Percentiles rank a stretch among this genome's conserved stretches.
Conservation (phyloP, 1,140 invertebrate genomes). For the Cephus cinctus region DNA sequence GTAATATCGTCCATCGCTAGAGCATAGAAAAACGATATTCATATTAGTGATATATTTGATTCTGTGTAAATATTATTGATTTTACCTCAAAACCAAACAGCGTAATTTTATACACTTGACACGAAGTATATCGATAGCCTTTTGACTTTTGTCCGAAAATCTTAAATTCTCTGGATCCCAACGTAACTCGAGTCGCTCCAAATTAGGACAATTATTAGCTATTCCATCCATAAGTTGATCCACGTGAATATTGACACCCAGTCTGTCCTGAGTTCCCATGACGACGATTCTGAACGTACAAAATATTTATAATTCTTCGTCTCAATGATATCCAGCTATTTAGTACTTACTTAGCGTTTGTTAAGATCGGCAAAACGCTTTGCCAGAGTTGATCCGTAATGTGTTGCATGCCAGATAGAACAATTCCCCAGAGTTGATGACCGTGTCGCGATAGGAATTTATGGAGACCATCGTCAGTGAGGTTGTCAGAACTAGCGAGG, state of each 20-base stretch:
- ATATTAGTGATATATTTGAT: no score
- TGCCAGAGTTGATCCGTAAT: constrained; percentile 97
- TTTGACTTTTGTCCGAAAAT: constrained; percentile 99
- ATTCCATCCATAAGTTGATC: constrained; percentile 98
- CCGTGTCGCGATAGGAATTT: constrained; percentile 90
- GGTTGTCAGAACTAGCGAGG: constrained; percentile 91
- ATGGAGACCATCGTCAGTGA: constrained; percentile 88
- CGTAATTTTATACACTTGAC: constrained; percentile 85
- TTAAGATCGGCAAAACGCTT: constrained; percentile 83
- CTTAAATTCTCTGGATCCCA: constrained; percentile 99
- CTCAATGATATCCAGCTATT: neutral
- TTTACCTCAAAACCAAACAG: constrained; percentile 80
- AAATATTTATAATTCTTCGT: neutral
- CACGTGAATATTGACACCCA: constrained; percentile 94
- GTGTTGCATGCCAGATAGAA: constrained; percentile 94
- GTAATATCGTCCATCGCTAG: constrained; percentile 97
- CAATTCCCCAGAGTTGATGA: constrained; percentile 81
- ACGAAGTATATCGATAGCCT: constrained; percentile 87
- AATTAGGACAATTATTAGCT: constrained; percentile 84
- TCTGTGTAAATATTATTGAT: no score
- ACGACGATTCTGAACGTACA: constrained; percentile 81
- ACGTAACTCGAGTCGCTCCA: constrained; percentile 90
- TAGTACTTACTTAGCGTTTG: constrained; percentile 78
- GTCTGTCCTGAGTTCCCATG: constrained; percentile 94
- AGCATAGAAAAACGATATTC: constrained; percentile 49